Base-by-base conservation (phyloP, 2,113 vertebrate species). In the Bothrops jararaca region DNA sequence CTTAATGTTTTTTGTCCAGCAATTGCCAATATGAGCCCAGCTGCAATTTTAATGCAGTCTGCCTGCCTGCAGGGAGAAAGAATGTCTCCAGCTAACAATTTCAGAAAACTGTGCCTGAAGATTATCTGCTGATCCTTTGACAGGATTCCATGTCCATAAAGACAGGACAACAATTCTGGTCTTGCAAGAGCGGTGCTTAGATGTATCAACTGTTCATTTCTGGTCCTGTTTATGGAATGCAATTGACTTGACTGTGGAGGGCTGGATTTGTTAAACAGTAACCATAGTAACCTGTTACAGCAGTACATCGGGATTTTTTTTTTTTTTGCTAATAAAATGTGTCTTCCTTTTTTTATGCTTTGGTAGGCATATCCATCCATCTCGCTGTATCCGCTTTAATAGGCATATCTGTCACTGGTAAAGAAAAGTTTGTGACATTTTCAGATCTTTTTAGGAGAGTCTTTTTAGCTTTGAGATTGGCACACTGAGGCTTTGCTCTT, bases 311-410 rank as follows among this genome's bases (percentile, higher is more conserved):
- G 74, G 39, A 3, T 58, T 58, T 9, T 60, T 60, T 69, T n/a
- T 69, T 50, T 88, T 94, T 94, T 95, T 54, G 95, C 56, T 15
- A 3, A 88, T 74, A 86, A 86, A 91, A 86, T 92, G 88, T 26
- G 54, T 89, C 64, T 92, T 91, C 86, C 57, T 91, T 91, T 0
- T 93, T 90, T 92, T 64, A 29, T 87, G 60, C 26, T 58, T 48
- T 92, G 93, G 92, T 90, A 93, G 90, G 93, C 94, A 91, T 92
- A 18, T 23, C 89, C 69, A 10, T 56, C 34, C 60, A 56, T 89
- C n/a, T 56, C 8, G 2, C 12, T 42, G n/a, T 92, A 88, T 92
- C 86, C 69, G 13, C 29, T 60, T 92, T 86, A 80, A 90, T 85
- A 58, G 74, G 39, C 58, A 56, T 64, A 88, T 88, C 54, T 88